Base-by-base conservation (phyloP, 2,888 invertebrate genomes). In the Pammene fasciana region DNA sequence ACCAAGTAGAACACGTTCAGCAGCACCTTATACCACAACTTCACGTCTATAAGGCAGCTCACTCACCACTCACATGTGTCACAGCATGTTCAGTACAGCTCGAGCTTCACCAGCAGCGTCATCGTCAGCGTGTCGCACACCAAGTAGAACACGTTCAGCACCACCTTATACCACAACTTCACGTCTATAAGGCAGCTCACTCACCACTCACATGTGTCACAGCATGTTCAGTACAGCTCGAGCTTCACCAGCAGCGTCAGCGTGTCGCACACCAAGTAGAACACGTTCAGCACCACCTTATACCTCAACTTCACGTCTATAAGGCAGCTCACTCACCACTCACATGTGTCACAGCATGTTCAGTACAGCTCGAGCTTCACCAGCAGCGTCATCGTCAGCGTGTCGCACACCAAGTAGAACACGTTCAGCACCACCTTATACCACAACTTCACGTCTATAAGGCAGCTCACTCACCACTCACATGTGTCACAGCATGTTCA, bases 281-380 rank as follows among this genome's bases (percentile, higher is more conserved):
- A 92, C 70, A 83, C 72, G 62, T 92, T 85, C 71, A 90, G 75
- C 67, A 90, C 50, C n/a, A 88, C 68, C 74, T 88, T 91, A 82
- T 92, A 92, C 86, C 88, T 90, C 76, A 83, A 75, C 72, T 81
- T 86, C 73, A 89, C 75, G 83, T 92, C 91, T 82, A 92, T 77
- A 62, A 82, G 38, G 38, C 38, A 38, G n/a, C 26, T 3, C 38
- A 6, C 38, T 60, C 75, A 87, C 76, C 61, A 88, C 62, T n/a
- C n/a, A n/a, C n/a, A 70, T 68, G 13, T 10, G 70, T 74, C 76
- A 81, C 68, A 73, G 68, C 81, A 82, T 86, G 76, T 41, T 86
- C 83, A 90, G 72, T 89, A 89, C 64, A 89, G 79, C 75, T 90
- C 92, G 9, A 92, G 78, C 75, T 92, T 91, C 84, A 92, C 88